Base-by-base conservation (phyloP, 2,888 invertebrate species). In the Ophioninae sp. region DNA sequence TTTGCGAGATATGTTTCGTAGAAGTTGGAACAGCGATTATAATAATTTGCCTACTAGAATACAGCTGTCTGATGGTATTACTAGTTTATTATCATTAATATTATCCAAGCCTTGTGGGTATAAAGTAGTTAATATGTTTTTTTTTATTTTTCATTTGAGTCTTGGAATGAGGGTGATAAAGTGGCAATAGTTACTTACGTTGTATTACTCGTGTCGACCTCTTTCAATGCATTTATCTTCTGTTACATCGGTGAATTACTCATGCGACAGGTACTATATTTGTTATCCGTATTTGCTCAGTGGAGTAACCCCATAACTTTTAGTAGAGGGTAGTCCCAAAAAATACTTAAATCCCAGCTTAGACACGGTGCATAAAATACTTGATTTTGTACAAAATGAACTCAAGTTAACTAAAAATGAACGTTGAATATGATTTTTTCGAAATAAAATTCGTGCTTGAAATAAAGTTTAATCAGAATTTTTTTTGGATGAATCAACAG, bases 11-110 rank as follows among this genome's bases (percentile, higher is more conserved):
- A 30, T 90, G 90, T 80, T 84, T 92, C n/a, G 88, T 90, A 8
- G 91, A 91, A 85, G 82, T 91, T n/a, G 78, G 91, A 0, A 89
- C 90, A 0, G 89, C 90, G 64, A 90, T 90, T 3, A n/a, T 91
- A 64, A 89, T 90, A 13, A 90, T 91, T 73, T 92, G 91, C 44
- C 88, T 91, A n/a, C 81, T 91, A 2, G 91, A 89, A 81, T 91
- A 90, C 79, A 89, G 89, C 79, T 86, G 89, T 59, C 87, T 91
- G 30, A 89, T 86, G 89, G 91, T 91, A 89, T 56, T 69, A n/a
- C 22, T 0, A 30, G 30, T 41, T 68, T 6, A 22, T 68, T 68
- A 68, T 0, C 37, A 17, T 20, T 9, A 2, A 6, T 7, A 10
- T 44, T 22, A 13, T 6, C 6, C 41, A 68, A 44, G 7, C 13